phyloP scores from a whole-genome alignment of 1,140 invertebrate species.

The Macrosteles quadrilineatus region DNA sequence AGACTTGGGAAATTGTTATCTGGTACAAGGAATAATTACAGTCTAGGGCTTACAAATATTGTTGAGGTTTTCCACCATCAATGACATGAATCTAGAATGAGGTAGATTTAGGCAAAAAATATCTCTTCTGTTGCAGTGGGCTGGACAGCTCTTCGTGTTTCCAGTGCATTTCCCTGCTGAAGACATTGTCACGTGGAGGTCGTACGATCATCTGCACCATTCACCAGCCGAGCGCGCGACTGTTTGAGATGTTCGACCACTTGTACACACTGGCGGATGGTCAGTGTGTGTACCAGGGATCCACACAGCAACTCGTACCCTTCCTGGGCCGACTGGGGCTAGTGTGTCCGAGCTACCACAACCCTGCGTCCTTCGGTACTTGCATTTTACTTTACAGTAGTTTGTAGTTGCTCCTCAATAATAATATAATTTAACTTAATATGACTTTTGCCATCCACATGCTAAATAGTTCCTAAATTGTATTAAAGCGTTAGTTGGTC shows the following conservation, averaged over 20 bases:
- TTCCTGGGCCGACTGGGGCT: conserved; percentile 77
- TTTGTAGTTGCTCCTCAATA: too few species aligned
- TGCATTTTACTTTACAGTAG: too few species aligned
- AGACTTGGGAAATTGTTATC: too few species aligned
- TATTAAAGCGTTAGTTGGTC: too few species aligned
- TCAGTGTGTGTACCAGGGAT: conserved; percentile 86
- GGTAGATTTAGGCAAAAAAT: too few species aligned
- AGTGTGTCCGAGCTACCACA: conserved; percentile 90
- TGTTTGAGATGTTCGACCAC: conserved; percentile 96
- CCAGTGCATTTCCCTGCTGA: conserved; percentile 79
- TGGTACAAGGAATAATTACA: too few species aligned
- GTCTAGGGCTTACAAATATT: too few species aligned
- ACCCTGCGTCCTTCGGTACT: conserved; percentile 92
- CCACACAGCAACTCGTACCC: conserved; percentile 71
- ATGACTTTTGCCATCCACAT: too few species aligned
- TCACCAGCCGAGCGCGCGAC: conserved; percentile 92
- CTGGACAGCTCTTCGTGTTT: conserved; percentile 89
- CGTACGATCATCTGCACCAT: conserved; percentile 94
- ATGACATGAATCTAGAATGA: too few species aligned
- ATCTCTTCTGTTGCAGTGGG: conserved; percentile 79
- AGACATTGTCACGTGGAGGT: conserved; percentile 81
- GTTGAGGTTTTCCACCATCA: too few species aligned
- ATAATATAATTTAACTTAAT: too few species aligned
- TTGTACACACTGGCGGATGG: conserved; percentile 88
- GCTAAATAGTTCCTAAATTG: too few species aligned